Percentiles rank a stretch among this genome's conserved stretches.
Conservation (phyloP, 2,797 vertebrate species). For the Sebastolobus altivelis region DNA sequence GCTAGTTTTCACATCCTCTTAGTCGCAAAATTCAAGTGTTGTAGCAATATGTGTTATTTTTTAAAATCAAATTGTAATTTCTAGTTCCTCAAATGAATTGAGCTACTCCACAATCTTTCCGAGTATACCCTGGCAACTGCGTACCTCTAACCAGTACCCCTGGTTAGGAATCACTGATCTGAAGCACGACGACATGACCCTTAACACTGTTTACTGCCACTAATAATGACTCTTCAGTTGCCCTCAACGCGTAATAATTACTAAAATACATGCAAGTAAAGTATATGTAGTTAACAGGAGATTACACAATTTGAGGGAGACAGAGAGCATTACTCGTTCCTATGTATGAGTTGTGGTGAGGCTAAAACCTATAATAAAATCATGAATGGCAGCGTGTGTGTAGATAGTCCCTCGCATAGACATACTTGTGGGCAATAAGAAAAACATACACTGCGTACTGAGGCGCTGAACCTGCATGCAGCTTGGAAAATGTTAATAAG, state of each 20-base stretch:
- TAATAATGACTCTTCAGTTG: slow-evolving; percentile 13
- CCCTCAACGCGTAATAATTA: slow-evolving; percentile 32
- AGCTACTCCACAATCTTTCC: background rate
- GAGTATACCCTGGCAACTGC: background rate
- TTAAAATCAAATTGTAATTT: slow-evolving; percentile 1
- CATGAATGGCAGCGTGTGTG: slow-evolving; percentile 86
- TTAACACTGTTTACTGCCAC: slow-evolving; percentile 22
- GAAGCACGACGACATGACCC: background rate
- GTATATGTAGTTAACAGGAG: slow-evolving; percentile 1
- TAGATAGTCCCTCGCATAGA: slow-evolving; percentile 87
- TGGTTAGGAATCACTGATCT: background rate
- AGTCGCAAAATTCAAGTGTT: background rate
- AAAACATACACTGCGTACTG: slow-evolving; percentile 90
- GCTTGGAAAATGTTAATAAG: slow-evolving; percentile 93
- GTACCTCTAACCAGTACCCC: background rate
- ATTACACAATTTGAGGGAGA: slow-evolving; percentile 57
- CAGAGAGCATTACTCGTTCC: slow-evolving; percentile 74
- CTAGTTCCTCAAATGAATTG: background rate
- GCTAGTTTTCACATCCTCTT: background rate
- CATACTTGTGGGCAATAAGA: slow-evolving; percentile 90
- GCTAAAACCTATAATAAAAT: slow-evolving; percentile 88
- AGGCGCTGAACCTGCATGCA: slow-evolving; percentile 90
- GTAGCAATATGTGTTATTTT: background rate
- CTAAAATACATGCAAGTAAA: slow-evolving; percentile 16
- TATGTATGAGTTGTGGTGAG: slow-evolving; percentile 83